Evolutionary conservation across 2,797 vertebrate species (phyloP).

Genomic region (Merluccius polli): DNA sequence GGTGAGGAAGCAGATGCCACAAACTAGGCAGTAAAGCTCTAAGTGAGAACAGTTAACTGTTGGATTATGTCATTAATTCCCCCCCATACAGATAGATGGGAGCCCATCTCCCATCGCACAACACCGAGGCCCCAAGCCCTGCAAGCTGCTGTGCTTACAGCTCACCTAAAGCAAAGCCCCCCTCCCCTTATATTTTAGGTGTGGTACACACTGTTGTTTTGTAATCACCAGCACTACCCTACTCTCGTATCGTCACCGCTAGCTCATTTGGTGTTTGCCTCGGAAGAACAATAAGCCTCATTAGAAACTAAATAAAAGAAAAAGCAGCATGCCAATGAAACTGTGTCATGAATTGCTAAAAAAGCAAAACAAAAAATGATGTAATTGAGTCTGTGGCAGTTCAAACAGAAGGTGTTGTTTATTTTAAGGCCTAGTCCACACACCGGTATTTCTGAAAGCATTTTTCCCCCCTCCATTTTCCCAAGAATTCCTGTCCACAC

Average conservation of each 20-base stretch:
- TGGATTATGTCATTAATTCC: slow-evolving; percentile 22
- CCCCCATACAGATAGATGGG: background rate
- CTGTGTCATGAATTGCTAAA: background rate
- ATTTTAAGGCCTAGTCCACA: too few species aligned
- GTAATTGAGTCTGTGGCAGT: background rate
- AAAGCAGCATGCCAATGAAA: background rate
- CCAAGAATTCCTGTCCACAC: too few species aligned
- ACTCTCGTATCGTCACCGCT: background rate
- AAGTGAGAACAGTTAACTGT: slow-evolving; percentile 45
- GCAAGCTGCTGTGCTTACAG: background rate
- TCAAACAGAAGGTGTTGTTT: background rate
- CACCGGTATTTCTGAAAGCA: too few species aligned
- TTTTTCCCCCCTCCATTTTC: too few species aligned
- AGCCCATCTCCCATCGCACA: background rate
- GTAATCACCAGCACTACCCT: background rate
- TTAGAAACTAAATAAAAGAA: background rate
- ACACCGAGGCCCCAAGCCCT: background rate
- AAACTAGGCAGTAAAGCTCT: slow-evolving; percentile 36
- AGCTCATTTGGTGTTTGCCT: background rate
- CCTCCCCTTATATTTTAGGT: background rate
- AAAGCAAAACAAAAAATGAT: background rate
- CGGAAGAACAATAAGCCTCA: background rate
- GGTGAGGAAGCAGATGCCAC: slow-evolving; percentile 18
- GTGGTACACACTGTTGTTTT: background rate
- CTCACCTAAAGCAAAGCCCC: background rate